Evolutionary conservation across 2,888 invertebrate species (phyloP), one percentile per base, ranked within the genome.

Genomic region (Muschampia staudingeri): DNA sequence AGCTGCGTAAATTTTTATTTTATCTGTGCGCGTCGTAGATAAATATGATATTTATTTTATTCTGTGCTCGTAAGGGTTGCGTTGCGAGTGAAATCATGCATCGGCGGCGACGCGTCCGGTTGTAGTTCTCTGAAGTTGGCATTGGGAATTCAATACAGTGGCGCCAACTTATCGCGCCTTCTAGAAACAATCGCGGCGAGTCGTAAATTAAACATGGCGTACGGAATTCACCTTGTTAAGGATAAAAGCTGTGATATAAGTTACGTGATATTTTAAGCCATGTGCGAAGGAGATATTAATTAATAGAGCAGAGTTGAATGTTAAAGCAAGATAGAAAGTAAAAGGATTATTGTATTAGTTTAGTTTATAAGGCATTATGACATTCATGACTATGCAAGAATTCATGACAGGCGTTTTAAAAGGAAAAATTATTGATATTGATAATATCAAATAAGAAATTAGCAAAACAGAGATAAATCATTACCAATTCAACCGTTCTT

Each of bases 71-170:
- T 83, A 85, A 85, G 83, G 83, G 84, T 82, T 80, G 82, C 80
- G 84, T 82, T 81, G 82, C 80, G 80, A 77, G 82, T 84, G 85
- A 85, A 34, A 83, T 85, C 85, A 84, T 77, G 86, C 80, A 82
- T 52, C 75, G 80, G 75, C 80, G 75, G 70, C 71, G 82, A 42
- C 84, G 86, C 86, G 85, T 92, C 92, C 92, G 92, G 92, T 87
- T 88, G 85, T 87, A 84, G 84, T 92, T 91, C 92, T 88, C 80
- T 89, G 92, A 91, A 92, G 85, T 89, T 86, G 81, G 87, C 85
- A 91, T 91, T 90, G 90, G 86, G 88, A 89, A 91, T 91, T 89
- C 90, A 91, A 88, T 81, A 81, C 86, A 81, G 84, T 85, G 88
- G 90, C 89, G 89, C 89, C 88, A 87, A 84, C 85, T 87, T 87